Percentiles rank a stretch among this genome's conserved stretches.
phyloP scores from a whole-genome alignment of 2,797 vertebrate species.

The Pangasius krempfi region DNA sequence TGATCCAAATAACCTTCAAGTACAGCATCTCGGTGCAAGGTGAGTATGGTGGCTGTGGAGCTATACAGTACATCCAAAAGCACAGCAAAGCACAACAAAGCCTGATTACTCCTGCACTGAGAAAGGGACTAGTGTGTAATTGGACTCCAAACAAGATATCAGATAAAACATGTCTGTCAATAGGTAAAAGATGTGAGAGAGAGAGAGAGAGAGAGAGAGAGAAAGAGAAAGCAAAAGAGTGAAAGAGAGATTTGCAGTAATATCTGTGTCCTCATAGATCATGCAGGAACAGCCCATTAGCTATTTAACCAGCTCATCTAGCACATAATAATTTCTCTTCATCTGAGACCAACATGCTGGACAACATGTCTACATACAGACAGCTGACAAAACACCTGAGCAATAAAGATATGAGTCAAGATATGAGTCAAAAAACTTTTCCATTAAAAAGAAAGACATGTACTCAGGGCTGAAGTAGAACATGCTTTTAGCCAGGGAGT shows the following conservation, averaged over 20 bases:
- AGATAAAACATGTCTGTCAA: constrained; percentile 58
- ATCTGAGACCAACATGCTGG: constrained; percentile 12
- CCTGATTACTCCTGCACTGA: constrained; percentile 8
- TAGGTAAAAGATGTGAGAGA: constrained; percentile 29
- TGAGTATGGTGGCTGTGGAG: background rate
- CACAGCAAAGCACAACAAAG: background rate
- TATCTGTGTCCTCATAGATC: constrained; percentile 30
- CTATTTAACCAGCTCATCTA: constrained; percentile 60
- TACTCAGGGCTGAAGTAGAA: background rate
- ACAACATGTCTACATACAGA: background rate
- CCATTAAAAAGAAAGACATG: background rate
- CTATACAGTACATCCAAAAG: background rate
- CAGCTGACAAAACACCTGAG: background rate
- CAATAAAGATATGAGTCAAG: background rate
- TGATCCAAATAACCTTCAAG: background rate
- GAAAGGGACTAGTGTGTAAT: constrained; percentile 26
- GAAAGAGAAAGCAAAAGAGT: background rate
- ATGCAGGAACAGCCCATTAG: constrained; percentile 58
- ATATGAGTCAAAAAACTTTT: background rate
- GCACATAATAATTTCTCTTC: constrained; percentile 47
- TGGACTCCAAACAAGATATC: constrained; percentile 59
- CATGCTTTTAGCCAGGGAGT: constrained; percentile 2
- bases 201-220: background rate
- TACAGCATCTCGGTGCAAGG: background rate
- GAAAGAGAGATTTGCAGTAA: background rate